These are phyloP conservation scores for Benthosema pterotum DNA, from an alignment of 2,797 vertebrate genomes.

Conservation along the genomic window DNA sequence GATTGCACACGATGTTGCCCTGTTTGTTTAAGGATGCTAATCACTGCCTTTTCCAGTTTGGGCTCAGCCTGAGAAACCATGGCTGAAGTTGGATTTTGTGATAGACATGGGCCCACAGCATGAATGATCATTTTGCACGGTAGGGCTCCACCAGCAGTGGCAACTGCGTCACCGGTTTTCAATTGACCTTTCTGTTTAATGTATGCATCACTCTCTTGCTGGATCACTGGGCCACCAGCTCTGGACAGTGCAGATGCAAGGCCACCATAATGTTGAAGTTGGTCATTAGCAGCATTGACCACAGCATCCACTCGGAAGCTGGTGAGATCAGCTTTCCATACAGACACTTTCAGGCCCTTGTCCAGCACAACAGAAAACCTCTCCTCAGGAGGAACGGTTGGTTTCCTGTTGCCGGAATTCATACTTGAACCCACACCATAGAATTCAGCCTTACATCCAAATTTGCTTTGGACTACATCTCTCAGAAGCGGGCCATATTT, in stretches of 20 bases:
- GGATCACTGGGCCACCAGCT: slow-evolving; percentile 81
- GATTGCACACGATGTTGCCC: not conserved
- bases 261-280: slow-evolving; percentile 75
- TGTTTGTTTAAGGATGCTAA: slow-evolving; percentile 57
- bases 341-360: slow-evolving; percentile 71
- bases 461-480: too few relatives aligned
- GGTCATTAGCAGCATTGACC: slow-evolving; percentile 88
- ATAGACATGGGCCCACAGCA: slow-evolving; percentile 83
- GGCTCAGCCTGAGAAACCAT: accelerated
- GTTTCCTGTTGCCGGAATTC: not conserved
- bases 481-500: too few relatives aligned
- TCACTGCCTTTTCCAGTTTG: slow-evolving; percentile 48
- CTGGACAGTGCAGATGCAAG: slow-evolving; percentile 80
- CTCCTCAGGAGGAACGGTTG: not conserved
- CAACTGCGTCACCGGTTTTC: slow-evolving; percentile 50
- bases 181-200: slow-evolving; percentile 1
- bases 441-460: too few relatives aligned
- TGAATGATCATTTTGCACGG: slow-evolving; percentile 84
- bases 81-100: accelerated
- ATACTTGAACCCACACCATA: slow-evolving; percentile 2
- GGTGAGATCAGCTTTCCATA: slow-evolving; percentile 88
- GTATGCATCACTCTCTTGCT: slow-evolving; percentile 43
- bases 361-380: slow-evolving; percentile 63
- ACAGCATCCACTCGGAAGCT: slow-evolving; percentile 78
- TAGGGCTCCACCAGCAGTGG: slow-evolving; percentile 79